These are phyloP conservation scores for Cyanistes caeruleus DNA, from an alignment of 2,113 vertebrate genomes.

Conservation along the genomic window DNA sequence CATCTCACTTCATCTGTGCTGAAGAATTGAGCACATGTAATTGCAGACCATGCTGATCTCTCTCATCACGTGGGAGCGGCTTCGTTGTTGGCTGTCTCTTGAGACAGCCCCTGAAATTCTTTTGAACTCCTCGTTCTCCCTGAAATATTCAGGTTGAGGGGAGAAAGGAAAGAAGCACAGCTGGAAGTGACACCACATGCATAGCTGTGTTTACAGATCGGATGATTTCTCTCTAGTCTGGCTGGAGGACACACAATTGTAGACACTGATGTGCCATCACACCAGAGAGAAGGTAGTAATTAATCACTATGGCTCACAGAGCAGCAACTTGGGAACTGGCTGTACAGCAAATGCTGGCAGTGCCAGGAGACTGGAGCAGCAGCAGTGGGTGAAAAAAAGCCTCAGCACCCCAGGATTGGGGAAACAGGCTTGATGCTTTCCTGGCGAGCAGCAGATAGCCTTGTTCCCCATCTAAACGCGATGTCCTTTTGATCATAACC, in stretches of 20 bases:
- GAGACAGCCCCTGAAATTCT: not conserved
- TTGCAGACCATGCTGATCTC: not conserved
- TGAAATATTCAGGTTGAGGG: not conserved
- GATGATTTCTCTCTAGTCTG: not conserved
- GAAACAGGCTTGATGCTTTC: not conserved
- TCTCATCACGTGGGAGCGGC: not conserved
- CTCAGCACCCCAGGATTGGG: not conserved
- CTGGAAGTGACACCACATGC: not conserved
- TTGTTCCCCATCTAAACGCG: not conserved
- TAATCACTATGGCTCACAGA: not conserved
- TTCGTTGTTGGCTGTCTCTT: not conserved
- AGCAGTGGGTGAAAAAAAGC: not conserved
- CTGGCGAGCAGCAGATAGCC: not conserved
- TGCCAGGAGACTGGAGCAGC: not conserved
- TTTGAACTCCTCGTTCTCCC: not conserved
- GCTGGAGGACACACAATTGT: conserved; percentile 12
- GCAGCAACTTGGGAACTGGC: not conserved
- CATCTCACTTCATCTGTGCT: not conserved
- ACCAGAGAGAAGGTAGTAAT: conserved; percentile 25
- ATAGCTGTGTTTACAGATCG: not conserved
- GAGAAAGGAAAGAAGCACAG: not conserved
- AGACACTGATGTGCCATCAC: conserved; percentile 27
- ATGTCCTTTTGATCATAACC: not conserved
- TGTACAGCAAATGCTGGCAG: not conserved
- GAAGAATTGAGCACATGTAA: not conserved